Evolutionary conservation across 2,113 vertebrate genomes (phyloP).

Genomic region (Sorex fumeus): DNA sequence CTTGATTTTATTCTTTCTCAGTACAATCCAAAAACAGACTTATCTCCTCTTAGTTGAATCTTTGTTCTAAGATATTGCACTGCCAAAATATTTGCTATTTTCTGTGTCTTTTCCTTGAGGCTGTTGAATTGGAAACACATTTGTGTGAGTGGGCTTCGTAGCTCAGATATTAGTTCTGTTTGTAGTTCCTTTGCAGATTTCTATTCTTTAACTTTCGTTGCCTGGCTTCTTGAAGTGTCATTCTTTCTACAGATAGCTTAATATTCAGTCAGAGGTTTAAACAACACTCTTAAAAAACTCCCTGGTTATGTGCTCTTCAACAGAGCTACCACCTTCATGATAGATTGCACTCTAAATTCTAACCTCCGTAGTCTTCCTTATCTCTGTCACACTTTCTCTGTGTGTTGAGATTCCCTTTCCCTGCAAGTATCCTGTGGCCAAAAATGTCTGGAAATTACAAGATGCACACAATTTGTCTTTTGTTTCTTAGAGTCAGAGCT

Average conservation of each 20-base stretch:
- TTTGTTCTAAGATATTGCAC: neutral
- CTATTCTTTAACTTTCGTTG: neutral
- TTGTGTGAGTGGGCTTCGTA: neutral
- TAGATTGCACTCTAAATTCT: neutral
- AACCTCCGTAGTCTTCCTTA: neutral
- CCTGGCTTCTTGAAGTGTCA: neutral
- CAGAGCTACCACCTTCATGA: neutral
- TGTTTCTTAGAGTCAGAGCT: neutral
- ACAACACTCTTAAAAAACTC: neutral
- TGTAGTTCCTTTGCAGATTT: neutral
- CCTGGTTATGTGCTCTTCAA: neutral
- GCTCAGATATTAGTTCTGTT: neutral
- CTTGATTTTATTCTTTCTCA: neutral
- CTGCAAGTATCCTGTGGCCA: neutral
- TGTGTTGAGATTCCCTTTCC: neutral
- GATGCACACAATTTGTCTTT: neutral
- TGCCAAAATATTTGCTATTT: neutral
- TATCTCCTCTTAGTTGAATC: neutral
- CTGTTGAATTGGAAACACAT: neutral
- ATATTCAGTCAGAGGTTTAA: neutral
- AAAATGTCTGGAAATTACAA: neutral
- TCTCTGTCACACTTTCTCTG: neutral
- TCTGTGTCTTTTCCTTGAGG: neutral
- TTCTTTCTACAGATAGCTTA: neutral
- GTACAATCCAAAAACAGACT: neutral